Percentiles rank a stretch among this genome's conserved stretches.
Conservation (phyloP, 2,113 vertebrate species). For the Chitala chitala region DNA sequence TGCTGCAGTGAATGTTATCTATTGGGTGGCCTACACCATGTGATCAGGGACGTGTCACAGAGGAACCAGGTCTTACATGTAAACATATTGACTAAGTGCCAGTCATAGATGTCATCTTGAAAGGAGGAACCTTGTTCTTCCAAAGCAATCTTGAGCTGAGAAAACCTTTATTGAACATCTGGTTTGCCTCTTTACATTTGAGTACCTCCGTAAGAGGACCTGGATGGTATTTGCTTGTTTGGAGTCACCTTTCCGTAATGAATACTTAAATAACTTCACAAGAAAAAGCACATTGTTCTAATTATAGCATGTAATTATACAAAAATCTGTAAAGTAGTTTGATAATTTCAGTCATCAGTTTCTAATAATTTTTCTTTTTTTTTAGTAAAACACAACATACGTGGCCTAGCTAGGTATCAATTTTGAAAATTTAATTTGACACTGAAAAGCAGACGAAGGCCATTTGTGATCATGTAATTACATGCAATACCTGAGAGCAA, state of each 20-base stretch:
- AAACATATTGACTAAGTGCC: background rate
- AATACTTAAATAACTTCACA: background rate
- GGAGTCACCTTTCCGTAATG: background rate
- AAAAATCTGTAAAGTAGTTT: background rate
- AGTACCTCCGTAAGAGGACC: background rate
- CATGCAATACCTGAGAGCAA: background rate
- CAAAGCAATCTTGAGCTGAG: background rate
- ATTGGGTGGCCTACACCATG: slow-evolving; percentile 95
- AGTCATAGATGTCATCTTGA: background rate
- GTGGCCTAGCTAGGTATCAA: background rate
- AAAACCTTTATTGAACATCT: background rate
- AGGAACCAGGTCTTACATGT: background rate
- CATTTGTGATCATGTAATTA: slow-evolving; percentile 5
- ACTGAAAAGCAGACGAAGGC: background rate
- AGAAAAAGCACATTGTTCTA: background rate
- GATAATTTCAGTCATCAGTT: background rate
- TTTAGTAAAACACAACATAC: background rate
- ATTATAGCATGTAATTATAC: slow-evolving; percentile 16
- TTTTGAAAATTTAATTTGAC: background rate
- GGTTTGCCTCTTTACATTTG: background rate
- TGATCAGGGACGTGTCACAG: slow-evolving; percentile 48
- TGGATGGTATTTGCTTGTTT: background rate
- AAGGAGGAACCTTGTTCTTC: background rate
- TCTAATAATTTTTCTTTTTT: background rate
- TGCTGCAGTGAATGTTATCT: slow-evolving; percentile 90